These are phyloP conservation scores for Macrophya annulata DNA, from an alignment of 2,888 invertebrate species.

Conservation along the genomic window DNA sequence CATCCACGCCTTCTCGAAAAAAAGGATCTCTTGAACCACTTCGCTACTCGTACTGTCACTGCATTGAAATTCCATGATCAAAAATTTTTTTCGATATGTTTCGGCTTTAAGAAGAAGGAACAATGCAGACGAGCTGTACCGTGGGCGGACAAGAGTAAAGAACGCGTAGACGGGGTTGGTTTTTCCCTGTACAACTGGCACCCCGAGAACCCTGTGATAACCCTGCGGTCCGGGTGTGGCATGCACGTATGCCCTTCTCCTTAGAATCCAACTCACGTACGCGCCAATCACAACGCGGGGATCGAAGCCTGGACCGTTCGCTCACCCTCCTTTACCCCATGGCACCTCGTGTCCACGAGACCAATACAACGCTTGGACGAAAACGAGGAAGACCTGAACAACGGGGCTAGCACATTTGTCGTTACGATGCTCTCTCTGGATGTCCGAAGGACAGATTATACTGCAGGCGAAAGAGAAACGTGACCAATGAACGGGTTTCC, in stretches of 20 bases:
- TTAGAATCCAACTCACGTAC: conserved; percentile 67
- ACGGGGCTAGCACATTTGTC: conserved; percentile 52
- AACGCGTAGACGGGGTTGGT: conserved; percentile 28
- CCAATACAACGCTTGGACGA: conserved; percentile 60
- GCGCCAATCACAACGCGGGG: conserved; percentile 68
- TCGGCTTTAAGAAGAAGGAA: not conserved
- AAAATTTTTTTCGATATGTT: not conserved
- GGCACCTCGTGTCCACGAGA: conserved; percentile 63
- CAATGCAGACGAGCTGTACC: not conserved
- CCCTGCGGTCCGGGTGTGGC: conserved; percentile 59
- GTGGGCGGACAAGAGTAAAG: conserved; percentile 35
- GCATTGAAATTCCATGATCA: not conserved
- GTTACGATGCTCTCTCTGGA: conserved; percentile 40
- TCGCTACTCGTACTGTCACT: not conserved
- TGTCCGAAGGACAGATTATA: conserved; percentile 49
- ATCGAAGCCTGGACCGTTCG: conserved; percentile 61
- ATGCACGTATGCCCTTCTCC: conserved; percentile 65
- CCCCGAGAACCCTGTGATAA: conserved; percentile 35
- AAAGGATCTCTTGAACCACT: not conserved
- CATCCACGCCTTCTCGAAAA: not conserved
- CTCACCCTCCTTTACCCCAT: conserved; percentile 49
- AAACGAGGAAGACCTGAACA: conserved; percentile 50
- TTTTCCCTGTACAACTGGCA: conserved; percentile 37
- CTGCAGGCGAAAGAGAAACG: conserved; percentile 51
- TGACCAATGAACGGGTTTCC: conserved; percentile 45